phyloP scores from a whole-genome alignment of 2,797 vertebrate species.

The Halcyon chelicuti region DNA sequence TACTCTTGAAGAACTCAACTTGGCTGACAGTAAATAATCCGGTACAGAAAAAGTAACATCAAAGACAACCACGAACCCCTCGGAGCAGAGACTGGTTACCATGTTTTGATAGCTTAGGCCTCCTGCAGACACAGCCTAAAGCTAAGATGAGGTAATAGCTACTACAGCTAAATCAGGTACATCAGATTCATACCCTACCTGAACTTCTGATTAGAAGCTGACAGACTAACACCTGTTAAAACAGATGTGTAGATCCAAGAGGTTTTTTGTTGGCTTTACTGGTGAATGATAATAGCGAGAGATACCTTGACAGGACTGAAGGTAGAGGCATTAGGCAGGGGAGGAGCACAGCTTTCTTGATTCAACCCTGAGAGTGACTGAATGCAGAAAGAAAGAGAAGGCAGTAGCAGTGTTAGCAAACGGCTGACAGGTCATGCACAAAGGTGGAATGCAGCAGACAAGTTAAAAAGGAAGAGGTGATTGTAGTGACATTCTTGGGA shows the following conservation, averaged over 20 bases:
- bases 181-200: slow-evolving; percentile 32
- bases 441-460: neutral
- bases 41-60: neutral
- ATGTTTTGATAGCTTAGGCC: neutral
- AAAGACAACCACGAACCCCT: slow-evolving; percentile 5
- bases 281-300: slow-evolving; percentile 59
- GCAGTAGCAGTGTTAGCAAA: slow-evolving; percentile 66
- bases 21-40: neutral
- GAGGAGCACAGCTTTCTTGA: slow-evolving; percentile 74
- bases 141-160: slow-evolving; percentile 40
- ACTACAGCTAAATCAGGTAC: neutral
- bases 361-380: slow-evolving; percentile 80
- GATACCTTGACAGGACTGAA: slow-evolving; percentile 81
- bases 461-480: slow-evolving; percentile 27
- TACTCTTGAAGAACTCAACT: neutral
- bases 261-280: slow-evolving; percentile 30
- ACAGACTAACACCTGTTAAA: slow-evolving; percentile 51
- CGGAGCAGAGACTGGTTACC: neutral
- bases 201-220: slow-evolving; percentile 29
- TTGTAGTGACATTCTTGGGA: neutral
- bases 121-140: slow-evolving; percentile 13
- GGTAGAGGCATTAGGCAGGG: slow-evolving; percentile 74
- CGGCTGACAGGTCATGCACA: neutral
- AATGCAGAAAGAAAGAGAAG: slow-evolving; percentile 65
- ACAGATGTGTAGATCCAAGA: slow-evolving; percentile 16